Base-by-base conservation (phyloP, 2,797 vertebrate species). In the Lophotriccus pileatus region DNA sequence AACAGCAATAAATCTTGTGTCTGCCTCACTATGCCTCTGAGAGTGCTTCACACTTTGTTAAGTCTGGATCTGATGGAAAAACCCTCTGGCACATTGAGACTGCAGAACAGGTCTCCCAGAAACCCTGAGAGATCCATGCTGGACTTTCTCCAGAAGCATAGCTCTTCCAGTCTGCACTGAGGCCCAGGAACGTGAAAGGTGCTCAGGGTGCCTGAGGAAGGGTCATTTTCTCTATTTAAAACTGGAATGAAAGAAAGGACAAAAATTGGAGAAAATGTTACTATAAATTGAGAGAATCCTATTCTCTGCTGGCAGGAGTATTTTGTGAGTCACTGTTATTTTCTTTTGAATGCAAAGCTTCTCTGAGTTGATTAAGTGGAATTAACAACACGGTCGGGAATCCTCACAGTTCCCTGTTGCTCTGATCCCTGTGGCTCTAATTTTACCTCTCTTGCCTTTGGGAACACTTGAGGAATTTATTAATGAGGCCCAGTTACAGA, bases 401-500 rank as follows among this genome's bases (percentile, higher is more conserved):
- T 96, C 83, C 59, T 97, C 94, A 95, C 52, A 92, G 73, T 84
- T 96, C 94, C 73, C 84, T 30, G 55, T 96, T 94, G 84, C 96
- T 95, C 94, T 96, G 59, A 96, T 95, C 89, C 88, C 91, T 67
- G 62, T 93, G 91, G 92, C 77, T 95, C 93, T 94, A 95, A 62
- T 97, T 97, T 95, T 93, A 96, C 93, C 77, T 97, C 96, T 95
- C 41, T 63, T 91, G 95, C 83, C 87, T 96, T 95, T 96, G 78
- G 85, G 83, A 95, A 95, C 62, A 67, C 94, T 95, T 94, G 87
- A 98, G 96, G 97, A 97, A 98, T 98, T 97, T 97, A 97, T 97
- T 98, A 98, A 98, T 97, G 97, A 98, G 97, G 69, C 74, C 96
- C 91, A 97, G 96, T 97, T 97, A 98, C 36, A 85, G 93, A 96